Base-by-base conservation (phyloP, 2,113 vertebrate species). In the Pachycephala philippinensis region DNA sequence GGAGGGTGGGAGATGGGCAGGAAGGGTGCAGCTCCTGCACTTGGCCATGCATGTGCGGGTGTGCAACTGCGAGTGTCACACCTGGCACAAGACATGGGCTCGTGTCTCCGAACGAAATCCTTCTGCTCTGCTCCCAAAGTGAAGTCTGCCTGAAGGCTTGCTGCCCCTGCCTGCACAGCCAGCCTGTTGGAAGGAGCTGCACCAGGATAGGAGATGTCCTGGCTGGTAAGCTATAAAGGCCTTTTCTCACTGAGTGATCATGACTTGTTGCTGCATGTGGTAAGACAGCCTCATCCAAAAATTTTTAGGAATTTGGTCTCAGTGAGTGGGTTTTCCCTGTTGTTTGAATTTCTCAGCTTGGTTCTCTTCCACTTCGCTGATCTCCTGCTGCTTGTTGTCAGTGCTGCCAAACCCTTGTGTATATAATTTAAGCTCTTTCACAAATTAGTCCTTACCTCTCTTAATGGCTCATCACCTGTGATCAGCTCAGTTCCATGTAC, bases 71-170 rank as follows among this genome's bases (percentile, higher is more conserved):
- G 5, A 30, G 15, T 17, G 7, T 47, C 8, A 9, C 59, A 39
- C 5, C 53, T 44, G 57, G 30, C 50, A 30, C 60, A 20, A 33
- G 68, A 45, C 21, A 3, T 6, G 37, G 59, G 35, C 49, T 60
- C 0, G 0, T 52, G 37, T 74, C 50, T 76, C 56, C 0, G 0
- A 18, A 21, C 50, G 56, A 42, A 76, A 27, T 12, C 7, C 1
- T 59, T 45, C 30, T 82, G 37, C 37, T 86, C 45, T 64, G 30
- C 40, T 84, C 53, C 49, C 20, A 14, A 11, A 3, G 20, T 37
- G n/a, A 63, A 44, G 13, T 59, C 59, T 66, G 28, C 80, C 71
- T 65, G 37, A 63, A 71, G 47, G 24, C 50, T 64, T 12, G 6
- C 60, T 56, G 37, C 3, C 54, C 26, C 47, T 6, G 8, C 42